Evolutionary conservation across 1,140 invertebrate genomes (phyloP), one percentile per base, ranked within the genome.

Genomic region (Diorhabda elongata): DNA sequence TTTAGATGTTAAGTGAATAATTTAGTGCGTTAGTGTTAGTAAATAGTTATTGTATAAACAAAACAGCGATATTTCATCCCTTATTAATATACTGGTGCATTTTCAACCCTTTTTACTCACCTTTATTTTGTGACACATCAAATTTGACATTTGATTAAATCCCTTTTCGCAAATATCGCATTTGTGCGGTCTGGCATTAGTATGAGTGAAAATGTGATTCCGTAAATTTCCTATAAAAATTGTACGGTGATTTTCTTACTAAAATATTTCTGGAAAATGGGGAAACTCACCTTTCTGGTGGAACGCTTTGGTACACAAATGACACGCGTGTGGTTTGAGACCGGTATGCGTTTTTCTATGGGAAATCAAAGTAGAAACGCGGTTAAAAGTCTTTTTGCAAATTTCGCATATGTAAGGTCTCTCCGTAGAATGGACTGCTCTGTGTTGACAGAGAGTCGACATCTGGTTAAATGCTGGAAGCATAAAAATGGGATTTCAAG

Each of bases 61-160:
- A 26, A 26, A 26, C 26, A 1, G 26, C 26, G 26, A 26, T 26
- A 26, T 26, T 26, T 26, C 26, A 26, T 26, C 26, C 26, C 26
- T 26, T 26, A 26, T 44, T 5, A 66, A 45, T 26, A 26, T 26
- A 2, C 26, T 26, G 26, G 26, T 26, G 0, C 1, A 26, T 26
- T 26, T 26, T 26, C 26, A 26, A 26, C 26, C 26, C 0, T 26
- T 26, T 26, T 26, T 26, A 60, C 63, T 71, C 78, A 89, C 87
- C 82, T 90, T 90, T 71, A 89, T 84, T 79, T 90, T 90, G 77
- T 92, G 90, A 78, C 90, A 91, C 68, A 90, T 89, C 63, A 91
- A 83, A 82, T 92, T 92, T 61, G 91, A 93, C 84, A 91, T 92
- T 78, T 93, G 92, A 75, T 92, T 93, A 82, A 93, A 93, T 9